Evolutionary conservation across 2,888 invertebrate genomes (phyloP).

Genomic region (Agrochola lota): DNA sequence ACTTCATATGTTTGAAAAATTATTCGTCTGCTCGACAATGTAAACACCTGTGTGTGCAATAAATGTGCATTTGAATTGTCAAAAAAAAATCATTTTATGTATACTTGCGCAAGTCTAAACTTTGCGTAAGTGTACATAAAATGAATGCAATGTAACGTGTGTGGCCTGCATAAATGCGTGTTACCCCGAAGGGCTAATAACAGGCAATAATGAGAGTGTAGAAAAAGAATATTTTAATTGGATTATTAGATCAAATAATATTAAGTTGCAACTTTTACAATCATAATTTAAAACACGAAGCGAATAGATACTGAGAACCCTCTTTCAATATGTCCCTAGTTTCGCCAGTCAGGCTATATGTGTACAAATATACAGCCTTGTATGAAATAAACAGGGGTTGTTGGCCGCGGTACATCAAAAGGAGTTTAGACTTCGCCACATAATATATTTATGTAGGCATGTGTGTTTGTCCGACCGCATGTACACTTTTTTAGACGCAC

Average conservation of each 20-base stretch:
- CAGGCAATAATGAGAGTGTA: no score
- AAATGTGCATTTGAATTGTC: no score
- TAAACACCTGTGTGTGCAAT: no score
- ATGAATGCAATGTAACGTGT: no score
- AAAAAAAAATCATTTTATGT: no score
- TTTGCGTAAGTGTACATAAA: no score
- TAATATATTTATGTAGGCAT: constrained; percentile 48
- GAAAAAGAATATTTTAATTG: no score
- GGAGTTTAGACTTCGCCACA: constrained; percentile 68
- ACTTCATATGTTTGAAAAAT: no score
- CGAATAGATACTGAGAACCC: neutral
- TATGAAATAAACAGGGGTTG: constrained; percentile 66
- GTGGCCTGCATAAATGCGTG: no score
- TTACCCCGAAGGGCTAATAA: no score
- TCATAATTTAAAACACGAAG: neutral
- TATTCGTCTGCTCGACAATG: no score
- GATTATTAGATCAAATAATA: neutral
- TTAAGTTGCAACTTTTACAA: neutral
- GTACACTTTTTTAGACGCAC: constrained; percentile 81
- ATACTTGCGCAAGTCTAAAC: no score
- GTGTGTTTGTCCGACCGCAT: constrained; percentile 72
- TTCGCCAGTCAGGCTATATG: neutral
- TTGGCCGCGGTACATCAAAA: constrained; percentile 76
- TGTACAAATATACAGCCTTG: constrained; percentile 37
- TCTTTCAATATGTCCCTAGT: neutral